A percentile compares a stretch with the other conserved stretches of the same genome.
Evolutionary conservation across 2,113 vertebrate genomes (phyloP).

Genomic region (Gasterosteus aculeatus): DNA sequence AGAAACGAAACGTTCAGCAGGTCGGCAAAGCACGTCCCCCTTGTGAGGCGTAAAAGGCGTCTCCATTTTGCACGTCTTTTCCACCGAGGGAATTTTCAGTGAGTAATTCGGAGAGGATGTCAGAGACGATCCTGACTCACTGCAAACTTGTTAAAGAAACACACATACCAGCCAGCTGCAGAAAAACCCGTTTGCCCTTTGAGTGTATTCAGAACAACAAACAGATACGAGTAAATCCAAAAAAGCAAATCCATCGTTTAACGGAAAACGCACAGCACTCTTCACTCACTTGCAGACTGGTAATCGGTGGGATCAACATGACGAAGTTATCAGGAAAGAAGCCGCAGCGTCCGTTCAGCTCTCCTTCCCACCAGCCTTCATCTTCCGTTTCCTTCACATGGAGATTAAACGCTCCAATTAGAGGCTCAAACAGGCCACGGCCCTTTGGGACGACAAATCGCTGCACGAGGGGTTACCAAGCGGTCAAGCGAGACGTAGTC

Average conservation of each 20-base stretch:
- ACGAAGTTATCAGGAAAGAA: slow-evolving; percentile 90
- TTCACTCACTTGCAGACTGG: slow-evolving; percentile 77
- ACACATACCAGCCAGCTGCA: slow-evolving; percentile 9
- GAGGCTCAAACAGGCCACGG: slow-evolving; percentile 24
- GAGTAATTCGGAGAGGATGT: slow-evolving; percentile 54
- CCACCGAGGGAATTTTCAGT: slow-evolving; percentile 61
- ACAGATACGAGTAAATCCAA: neutral
- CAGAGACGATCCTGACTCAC: slow-evolving; percentile 61
- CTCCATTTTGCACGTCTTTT: slow-evolving; percentile 51
- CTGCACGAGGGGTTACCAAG: slow-evolving; percentile 23
- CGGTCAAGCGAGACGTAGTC: slow-evolving; percentile 22
- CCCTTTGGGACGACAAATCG: slow-evolving; percentile 51
- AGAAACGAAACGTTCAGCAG: slow-evolving; percentile 45
- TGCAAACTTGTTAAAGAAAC: slow-evolving; percentile 24
- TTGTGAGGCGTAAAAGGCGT: slow-evolving; percentile 13
- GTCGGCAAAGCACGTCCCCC: slow-evolving; percentile 18
- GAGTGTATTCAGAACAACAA: slow-evolving; percentile 5
- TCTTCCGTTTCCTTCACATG: slow-evolving; percentile 79
- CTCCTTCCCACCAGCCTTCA: slow-evolving; percentile 92
- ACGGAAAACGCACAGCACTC: slow-evolving; percentile 1
- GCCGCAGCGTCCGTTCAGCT: slow-evolving; percentile 83
- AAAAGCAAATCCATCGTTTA: slow-evolving; percentile 27
- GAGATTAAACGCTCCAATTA: slow-evolving; percentile 55
- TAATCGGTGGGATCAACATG: slow-evolving; percentile 80
- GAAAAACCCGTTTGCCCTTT: neutral